A percentile compares a stretch with the other conserved stretches of the same genome.
These are phyloP conservation scores for Spermophilus dauricus DNA, from an alignment of 2,113 vertebrate genomes.

Conservation along the genomic window DNA sequence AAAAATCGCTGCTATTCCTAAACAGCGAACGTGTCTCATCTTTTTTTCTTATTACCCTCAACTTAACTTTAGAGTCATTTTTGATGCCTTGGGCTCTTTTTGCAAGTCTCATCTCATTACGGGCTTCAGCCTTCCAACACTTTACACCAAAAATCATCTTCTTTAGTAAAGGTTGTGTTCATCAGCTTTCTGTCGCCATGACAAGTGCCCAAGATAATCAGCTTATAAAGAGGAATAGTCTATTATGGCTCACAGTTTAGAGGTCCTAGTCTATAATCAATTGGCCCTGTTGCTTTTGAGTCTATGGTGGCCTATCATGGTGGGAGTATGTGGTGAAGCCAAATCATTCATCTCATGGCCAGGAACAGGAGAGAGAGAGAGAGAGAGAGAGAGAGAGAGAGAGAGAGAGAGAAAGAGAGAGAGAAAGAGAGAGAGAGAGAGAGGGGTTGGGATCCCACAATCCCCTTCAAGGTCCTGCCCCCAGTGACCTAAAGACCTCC, in stretches of 20 bases:
- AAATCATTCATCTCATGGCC: neutral
- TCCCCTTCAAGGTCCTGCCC: neutral
- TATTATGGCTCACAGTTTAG: neutral
- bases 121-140: conserved; percentile 15
- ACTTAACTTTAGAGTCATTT: conserved; percentile 23
- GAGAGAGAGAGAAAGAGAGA: no score
- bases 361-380: neutral
- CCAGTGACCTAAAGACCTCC: neutral
- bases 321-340: neutral
- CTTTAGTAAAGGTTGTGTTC: neutral
- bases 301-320: neutral
- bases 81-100: neutral
- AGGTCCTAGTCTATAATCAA: neutral
- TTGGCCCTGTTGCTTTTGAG: neutral
- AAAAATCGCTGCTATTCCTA: conserved; percentile 34
- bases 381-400: neutral
- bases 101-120: neutral
- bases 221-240: neutral
- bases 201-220: neutral
- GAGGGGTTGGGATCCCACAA: neutral
- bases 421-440: no score
- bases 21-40: neutral
- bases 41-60: conserved; percentile 4
- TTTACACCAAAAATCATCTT: conserved; percentile 31
- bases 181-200: neutral